Evolutionary conservation across 2,888 invertebrate species (phyloP), one percentile per base, ranked within the genome.

Genomic region (Blastobasis lacticolella): DNA sequence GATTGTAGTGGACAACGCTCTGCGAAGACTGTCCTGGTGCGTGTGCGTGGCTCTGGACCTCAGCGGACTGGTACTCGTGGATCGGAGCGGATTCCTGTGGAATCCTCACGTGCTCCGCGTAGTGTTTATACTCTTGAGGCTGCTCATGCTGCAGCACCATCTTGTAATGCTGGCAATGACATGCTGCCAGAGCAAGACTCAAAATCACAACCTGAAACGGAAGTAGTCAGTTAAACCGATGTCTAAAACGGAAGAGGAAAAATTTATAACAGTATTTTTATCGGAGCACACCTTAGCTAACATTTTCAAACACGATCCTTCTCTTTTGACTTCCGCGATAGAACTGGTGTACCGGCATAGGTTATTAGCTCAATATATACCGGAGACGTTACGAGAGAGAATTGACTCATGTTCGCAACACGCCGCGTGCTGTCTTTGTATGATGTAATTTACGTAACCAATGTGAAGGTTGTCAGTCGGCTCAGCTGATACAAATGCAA

Each of bases 381-480:
- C 69, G 78, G 81, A 85, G 85, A 86, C 81, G 87, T 84, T 82
- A 85, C 85, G 84, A 78, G 86, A 84, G 81, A 81, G 82, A 83
- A 82, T 77, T 81, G 84, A 80, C 79, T 81, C 79, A 75, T 77
- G 81, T 78, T 81, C 76, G 78, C 71, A 76, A 81, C 76, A 68
- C 78, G 58, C 66, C 71, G 71, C 74, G 76, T 73, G 65, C 73
- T 67, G 67, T 58, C 67, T 69, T 71, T 71, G 71, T 72, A 64
- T 86, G 85, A 86, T 75, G 83, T 85, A 86, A 88, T 80, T 86
- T 83, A 87, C 77, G 78, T 85, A 87, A 87, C 72, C 84, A 81
- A 83, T 82, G 81, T 81, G 83, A 85, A 85, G 84, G 82, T 81
- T 80, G 80, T 71, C 68, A 69, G 71, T 71, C 65, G 57, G 60